Evolutionary conservation across 1,140 invertebrate genomes (phyloP).

Genomic region (Lamellibrachia luymesi): DNA sequence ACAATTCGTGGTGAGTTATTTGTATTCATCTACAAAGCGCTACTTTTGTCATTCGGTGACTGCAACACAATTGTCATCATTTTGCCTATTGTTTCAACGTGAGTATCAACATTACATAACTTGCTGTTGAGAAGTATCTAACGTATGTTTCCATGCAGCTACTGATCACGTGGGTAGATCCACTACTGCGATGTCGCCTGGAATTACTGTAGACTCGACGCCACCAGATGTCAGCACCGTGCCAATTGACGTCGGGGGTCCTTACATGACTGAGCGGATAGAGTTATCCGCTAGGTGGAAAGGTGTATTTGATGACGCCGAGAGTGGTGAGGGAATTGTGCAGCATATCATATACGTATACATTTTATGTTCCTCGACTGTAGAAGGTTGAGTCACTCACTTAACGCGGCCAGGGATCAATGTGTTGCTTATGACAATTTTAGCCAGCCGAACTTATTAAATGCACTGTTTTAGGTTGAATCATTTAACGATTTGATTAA

Average conservation of each 20-base stretch:
- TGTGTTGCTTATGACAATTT: too few relatives aligned
- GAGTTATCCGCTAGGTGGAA: background rate
- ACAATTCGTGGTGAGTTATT: background rate
- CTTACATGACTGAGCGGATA: background rate
- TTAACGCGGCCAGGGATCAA: too few relatives aligned
- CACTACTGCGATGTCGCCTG: background rate
- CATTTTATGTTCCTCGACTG: too few relatives aligned
- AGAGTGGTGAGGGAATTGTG: background rate
- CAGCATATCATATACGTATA: too few relatives aligned
- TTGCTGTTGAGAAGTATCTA: background rate
- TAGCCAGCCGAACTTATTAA: too few relatives aligned
- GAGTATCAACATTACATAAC: background rate
- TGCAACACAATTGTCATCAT: too few relatives aligned
- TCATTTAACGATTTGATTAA: too few relatives aligned
- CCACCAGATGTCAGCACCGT: background rate
- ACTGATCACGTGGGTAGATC: background rate
- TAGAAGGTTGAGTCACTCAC: too few relatives aligned
- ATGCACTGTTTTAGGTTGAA: too few relatives aligned
- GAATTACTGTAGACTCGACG: background rate
- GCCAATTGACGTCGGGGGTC: background rate
- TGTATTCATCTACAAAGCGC: too few relatives aligned
- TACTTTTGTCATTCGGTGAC: too few relatives aligned
- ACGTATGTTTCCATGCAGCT: background rate
- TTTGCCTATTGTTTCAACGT: background rate
- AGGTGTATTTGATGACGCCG: background rate